Conservation (phyloP, 2,888 invertebrate genomes). For the Diarsia brunnea region DNA sequence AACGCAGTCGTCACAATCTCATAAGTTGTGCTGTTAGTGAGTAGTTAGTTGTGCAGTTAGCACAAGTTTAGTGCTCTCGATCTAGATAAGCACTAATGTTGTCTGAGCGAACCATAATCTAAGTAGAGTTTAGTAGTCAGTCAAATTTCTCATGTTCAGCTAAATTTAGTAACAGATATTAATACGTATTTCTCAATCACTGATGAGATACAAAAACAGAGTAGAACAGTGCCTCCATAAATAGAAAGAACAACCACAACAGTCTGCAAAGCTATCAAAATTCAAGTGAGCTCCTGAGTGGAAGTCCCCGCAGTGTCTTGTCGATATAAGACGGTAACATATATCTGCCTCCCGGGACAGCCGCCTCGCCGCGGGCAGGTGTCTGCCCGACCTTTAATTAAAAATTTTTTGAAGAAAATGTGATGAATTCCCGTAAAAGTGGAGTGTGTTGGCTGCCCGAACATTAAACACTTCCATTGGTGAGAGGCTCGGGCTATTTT, state of each 20-base stretch:
- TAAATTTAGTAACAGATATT: background rate
- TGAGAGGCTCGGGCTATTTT: constrained; percentile 1
- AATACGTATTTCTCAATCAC: background rate
- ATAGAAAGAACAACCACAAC: background rate
- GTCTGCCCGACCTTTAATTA: constrained; percentile 56
- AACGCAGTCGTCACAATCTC: constrained; percentile 16
- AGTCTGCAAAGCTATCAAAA: background rate
- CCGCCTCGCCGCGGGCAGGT: constrained; percentile 28
- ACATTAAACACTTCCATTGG: constrained; percentile 6
- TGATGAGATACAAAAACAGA: background rate
- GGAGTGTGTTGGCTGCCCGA: constrained; percentile 7
- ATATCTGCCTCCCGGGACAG: constrained; percentile 10
- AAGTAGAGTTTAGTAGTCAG: background rate
- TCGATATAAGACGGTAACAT: constrained; percentile 22
- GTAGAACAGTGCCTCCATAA: background rate
- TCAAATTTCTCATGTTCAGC: background rate
- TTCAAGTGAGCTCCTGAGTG: background rate
- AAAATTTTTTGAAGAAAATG: constrained; percentile 58
- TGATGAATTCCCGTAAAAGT: constrained; percentile 34
- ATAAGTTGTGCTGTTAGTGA: constrained; percentile 17
- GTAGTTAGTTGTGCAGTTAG: constrained; percentile 13
- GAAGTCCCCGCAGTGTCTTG: background rate
- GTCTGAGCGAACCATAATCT: constrained; percentile 1
- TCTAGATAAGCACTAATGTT: constrained; percentile 18
- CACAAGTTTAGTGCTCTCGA: constrained; percentile 10